Base-by-base conservation (phyloP, 2,888 invertebrate species). In the Coremacera marginata region DNA sequence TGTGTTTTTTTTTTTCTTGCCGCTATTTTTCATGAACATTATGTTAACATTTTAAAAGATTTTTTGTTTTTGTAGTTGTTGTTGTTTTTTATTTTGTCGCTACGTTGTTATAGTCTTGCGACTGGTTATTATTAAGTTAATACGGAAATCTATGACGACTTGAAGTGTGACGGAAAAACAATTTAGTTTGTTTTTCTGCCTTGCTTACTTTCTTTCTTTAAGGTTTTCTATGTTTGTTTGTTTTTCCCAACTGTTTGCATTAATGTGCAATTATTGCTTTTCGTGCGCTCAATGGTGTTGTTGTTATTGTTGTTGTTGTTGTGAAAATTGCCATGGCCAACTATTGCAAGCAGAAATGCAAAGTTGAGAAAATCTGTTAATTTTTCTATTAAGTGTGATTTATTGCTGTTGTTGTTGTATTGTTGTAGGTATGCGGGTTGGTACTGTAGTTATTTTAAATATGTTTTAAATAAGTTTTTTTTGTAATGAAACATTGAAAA, bases 71-170 rank as follows among this genome's bases (percentile, higher is more conserved):
- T 37, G 44, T 14, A 60, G 71, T 37, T 11, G 52, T 34, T 34
- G 71, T 22, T 68, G 22, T 25, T 34, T 25, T 11, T 67, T 44
- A 27, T 67, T 68, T 51, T 49, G 49, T 51, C 14, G 14, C 25
- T 25, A 11, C 16, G 49, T 67, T 67, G 37, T 67, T 67, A 22
- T 31, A 31, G 65, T 11, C 31, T 65, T 65, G 65, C 34, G 19
- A 34, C 31, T 65, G 14, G 55, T 11, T 51, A 52, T 70, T 76
- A 75, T 75, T 63, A 67, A 65, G 60, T 70, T 79, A 84, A 85
- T 82, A 78, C 85, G 85, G 86, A 85, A 85, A 85, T 86, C 82
- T 83, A 82, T 82, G 83, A 82, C 80, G 83, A 80, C 81, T 79
- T 82, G 85, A 82, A 83, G 84, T 86, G 85, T 86, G 85, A 85